These are phyloP conservation scores for Agrochola lychnidis DNA, from an alignment of 2,888 invertebrate genomes.

Conservation along the genomic window DNA sequence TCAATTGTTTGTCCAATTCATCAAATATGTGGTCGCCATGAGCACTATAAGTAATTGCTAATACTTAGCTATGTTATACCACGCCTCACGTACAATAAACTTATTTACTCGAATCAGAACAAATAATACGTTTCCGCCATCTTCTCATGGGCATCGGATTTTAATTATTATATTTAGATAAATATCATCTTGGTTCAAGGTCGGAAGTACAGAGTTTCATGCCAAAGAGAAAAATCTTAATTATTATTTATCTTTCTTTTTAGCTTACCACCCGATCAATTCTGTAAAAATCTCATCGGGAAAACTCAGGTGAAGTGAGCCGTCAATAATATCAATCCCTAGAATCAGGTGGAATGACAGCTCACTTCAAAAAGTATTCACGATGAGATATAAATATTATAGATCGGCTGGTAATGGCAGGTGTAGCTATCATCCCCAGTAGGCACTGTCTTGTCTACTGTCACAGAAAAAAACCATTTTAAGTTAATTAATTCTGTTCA, in stretches of 20 bases:
- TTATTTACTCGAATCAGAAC: slow-evolving; percentile 37
- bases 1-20: slow-evolving; percentile 45
- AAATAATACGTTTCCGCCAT: slow-evolving; percentile 54
- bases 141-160: slow-evolving; percentile 15
- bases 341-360: neutral
- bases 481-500: too few species aligned
- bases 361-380: neutral
- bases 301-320: too few species aligned
- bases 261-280: neutral
- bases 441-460: neutral
- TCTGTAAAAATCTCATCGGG: neutral
- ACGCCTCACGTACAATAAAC: slow-evolving; percentile 25
- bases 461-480: neutral
- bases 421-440: neutral
- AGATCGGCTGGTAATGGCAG: neutral
- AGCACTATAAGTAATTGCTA: slow-evolving; percentile 17
- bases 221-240: neutral
- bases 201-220: neutral
- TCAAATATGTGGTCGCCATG: slow-evolving; percentile 44
- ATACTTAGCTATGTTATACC: slow-evolving; percentile 18
- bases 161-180: slow-evolving; percentile 19
- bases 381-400: too few species aligned
- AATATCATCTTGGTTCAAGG: neutral
- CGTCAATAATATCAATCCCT: too few species aligned
- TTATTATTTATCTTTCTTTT: neutral